phyloP scores from a whole-genome alignment of 2,113 vertebrate genomes.

The Ciconia stormi region DNA sequence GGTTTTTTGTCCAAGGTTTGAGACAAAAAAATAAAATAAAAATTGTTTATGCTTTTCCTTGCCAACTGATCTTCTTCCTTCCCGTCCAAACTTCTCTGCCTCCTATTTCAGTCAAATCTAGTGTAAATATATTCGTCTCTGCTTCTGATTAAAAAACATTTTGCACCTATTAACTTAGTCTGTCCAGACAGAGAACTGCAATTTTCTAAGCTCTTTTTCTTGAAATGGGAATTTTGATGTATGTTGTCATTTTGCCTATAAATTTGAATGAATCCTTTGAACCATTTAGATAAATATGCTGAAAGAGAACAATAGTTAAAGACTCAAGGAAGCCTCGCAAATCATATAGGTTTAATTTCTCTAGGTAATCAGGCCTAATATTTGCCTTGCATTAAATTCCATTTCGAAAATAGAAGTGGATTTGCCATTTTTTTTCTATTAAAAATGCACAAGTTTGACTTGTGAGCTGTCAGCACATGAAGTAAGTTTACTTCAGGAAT shows the following conservation, averaged over 20 bases:
- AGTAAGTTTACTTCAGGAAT: constrained; percentile 49
- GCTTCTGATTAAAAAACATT: constrained; percentile 63
- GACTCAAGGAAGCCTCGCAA: background rate
- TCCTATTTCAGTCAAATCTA: constrained; percentile 46
- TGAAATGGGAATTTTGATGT: background rate
- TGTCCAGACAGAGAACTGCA: background rate
- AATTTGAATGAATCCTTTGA: constrained; percentile 25
- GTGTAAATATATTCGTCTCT: constrained; percentile 48
- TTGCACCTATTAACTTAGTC: constrained; percentile 54
- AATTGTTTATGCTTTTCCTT: constrained; percentile 18
- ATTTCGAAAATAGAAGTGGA: background rate
- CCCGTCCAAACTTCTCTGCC: constrained; percentile 4
- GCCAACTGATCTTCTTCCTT: constrained; percentile 29
- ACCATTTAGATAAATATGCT: constrained; percentile 25
- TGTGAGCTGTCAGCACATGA: constrained; percentile 22
- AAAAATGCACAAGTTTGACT: constrained; percentile 5
- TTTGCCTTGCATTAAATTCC: background rate
- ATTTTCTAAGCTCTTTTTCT: constrained; percentile 24
- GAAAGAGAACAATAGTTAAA: background rate
- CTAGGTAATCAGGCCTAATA: background rate
- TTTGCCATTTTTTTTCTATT: background rate
- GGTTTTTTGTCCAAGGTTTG: constrained; percentile 41
- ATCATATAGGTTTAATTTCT: constrained; percentile 7
- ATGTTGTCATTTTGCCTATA: background rate
- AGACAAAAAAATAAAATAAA: background rate